Conservation (phyloP, 2,888 invertebrate species). For the Tromatobia lineatoria region DNA sequence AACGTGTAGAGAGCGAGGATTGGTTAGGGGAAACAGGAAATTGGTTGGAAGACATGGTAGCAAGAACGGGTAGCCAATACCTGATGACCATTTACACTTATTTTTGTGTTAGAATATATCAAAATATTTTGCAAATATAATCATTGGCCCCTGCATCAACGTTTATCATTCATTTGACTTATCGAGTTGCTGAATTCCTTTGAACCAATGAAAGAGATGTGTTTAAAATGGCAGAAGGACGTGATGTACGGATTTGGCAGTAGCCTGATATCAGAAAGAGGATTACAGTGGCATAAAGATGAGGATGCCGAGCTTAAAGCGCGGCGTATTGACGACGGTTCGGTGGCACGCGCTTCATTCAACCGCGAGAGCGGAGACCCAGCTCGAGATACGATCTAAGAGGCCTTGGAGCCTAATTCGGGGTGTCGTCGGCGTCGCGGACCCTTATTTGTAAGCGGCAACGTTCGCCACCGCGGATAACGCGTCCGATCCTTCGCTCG, state of each 20-base stretch:
- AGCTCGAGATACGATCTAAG: constrained; percentile 78
- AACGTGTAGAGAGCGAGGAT: no score
- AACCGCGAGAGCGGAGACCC: constrained; percentile 36
- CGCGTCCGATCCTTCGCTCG: constrained; percentile 51
- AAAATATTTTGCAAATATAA: no score
- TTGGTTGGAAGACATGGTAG: no score
- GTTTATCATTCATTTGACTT: neutral
- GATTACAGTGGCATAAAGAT: constrained; percentile 47
- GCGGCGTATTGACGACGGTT: constrained; percentile 56
- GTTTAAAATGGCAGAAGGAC: neutral
- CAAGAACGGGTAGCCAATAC: no score
- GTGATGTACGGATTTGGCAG: neutral
- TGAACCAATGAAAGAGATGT: neutral
- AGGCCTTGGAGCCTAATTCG: constrained; percentile 80
- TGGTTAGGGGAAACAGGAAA: no score
- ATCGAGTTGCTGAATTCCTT: neutral
- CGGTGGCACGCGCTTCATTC: constrained; percentile 73
- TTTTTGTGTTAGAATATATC: no score
- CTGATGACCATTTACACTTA: no score
- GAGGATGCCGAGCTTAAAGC: constrained; percentile 54
- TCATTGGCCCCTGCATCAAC: neutral
- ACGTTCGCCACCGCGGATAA: constrained; percentile 75
- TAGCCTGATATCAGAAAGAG: constrained; percentile 25
- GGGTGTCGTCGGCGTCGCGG: constrained; percentile 75
- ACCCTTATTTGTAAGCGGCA: constrained; percentile 81